Percentiles rank a stretch among this genome's conserved stretches.
phyloP scores from a whole-genome alignment of 1,140 invertebrate species.

The Pinna nobilis region DNA sequence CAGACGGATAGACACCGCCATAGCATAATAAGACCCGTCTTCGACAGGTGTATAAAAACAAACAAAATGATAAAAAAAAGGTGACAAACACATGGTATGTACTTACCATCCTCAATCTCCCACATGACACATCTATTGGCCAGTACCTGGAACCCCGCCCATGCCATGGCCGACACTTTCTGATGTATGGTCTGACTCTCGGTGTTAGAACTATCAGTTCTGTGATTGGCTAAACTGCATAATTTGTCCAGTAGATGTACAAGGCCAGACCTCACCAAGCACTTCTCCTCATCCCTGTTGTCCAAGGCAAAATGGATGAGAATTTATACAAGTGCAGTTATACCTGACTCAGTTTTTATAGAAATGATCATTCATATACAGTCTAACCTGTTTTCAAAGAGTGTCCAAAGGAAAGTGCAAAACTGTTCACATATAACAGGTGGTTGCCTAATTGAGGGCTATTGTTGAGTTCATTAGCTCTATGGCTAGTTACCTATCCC shows the following conservation, averaged over 20 bases:
- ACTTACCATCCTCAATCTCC: constrained; percentile 72
- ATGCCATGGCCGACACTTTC: constrained; percentile 72
- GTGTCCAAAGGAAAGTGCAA: no score
- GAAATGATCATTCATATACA: no score
- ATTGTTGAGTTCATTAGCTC: no score
- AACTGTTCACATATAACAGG: no score
- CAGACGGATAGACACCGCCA: no score
- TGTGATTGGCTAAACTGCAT: constrained; percentile 69
- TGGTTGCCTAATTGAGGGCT: no score
- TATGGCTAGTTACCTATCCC: no score
- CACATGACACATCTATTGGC: constrained; percentile 74
- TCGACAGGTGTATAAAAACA: neutral
- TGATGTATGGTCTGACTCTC: constrained; percentile 66
- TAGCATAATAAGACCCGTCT: no score
- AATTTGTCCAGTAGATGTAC: constrained; percentile 73
- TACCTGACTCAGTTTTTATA: no score
- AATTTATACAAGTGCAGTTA: no score
- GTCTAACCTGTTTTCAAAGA: no score
- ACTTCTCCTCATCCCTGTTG: constrained; percentile 73
- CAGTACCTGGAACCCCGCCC: constrained; percentile 74
- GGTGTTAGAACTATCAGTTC: constrained; percentile 48
- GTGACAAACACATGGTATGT: neutral
- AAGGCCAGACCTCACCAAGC: constrained; percentile 72
- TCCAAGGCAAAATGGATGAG: no score
- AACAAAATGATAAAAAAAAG: neutral